Percentiles rank a stretch among this genome's conserved stretches.
Conservation (phyloP, 1,140 invertebrate species). For the Elysia chlorotica region DNA sequence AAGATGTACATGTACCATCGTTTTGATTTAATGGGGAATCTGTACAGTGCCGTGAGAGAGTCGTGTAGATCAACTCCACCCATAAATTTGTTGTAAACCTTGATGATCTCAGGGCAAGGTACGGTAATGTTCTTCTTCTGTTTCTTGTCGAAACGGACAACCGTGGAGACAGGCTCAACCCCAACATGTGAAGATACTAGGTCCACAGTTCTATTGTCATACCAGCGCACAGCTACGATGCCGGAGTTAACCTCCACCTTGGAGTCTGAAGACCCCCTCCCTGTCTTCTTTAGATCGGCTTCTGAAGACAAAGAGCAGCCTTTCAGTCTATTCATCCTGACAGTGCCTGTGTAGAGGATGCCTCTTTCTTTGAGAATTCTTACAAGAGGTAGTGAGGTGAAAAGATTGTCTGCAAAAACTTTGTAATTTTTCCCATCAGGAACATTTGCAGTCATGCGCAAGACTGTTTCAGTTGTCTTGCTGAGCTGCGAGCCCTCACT, state of each 20-base stretch:
- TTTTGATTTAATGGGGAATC: slow-evolving; percentile 42
- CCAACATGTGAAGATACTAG: background rate
- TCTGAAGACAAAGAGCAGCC: background rate
- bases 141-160: slow-evolving; percentile 30
- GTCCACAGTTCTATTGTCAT: background rate
- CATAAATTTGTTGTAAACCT: slow-evolving; percentile 59
- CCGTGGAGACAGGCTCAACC: background rate
- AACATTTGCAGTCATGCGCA: background rate
- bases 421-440: slow-evolving; percentile 8
- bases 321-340: background rate
- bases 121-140: slow-evolving; percentile 46
- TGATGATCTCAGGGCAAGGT: slow-evolving; percentile 49
- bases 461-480: background rate
- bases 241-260: background rate
- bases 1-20: slow-evolving; percentile 49
- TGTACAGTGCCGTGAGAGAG: slow-evolving; percentile 36
- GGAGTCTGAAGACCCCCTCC: background rate
- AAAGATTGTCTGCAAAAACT: slow-evolving; percentile 30
- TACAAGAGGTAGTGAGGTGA: slow-evolving; percentile 21
- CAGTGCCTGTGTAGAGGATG: background rate
- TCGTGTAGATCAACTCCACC: slow-evolving; percentile 58
- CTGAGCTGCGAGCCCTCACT: slow-evolving; percentile 23
- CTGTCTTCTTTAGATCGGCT: background rate
- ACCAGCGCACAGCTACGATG: background rate
- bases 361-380: slow-evolving; percentile 16